Conservation (phyloP, 2,888 invertebrate species). For the Watsonalla cultraria region DNA sequence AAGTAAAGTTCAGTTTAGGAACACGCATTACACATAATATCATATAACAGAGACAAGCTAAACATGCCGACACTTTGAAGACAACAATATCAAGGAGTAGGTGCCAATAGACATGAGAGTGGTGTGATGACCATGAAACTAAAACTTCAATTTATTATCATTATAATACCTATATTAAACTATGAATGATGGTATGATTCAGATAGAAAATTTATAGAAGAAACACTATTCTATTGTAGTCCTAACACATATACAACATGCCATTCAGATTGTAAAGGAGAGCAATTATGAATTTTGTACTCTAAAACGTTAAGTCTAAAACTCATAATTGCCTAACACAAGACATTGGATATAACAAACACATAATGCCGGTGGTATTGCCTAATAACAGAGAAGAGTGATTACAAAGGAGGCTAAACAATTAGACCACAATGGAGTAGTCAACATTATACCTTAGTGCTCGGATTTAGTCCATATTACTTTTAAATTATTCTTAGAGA, state of each 20-base stretch:
- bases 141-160: constrained; percentile 19
- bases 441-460: constrained; percentile 3
- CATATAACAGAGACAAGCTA: constrained; percentile 24
- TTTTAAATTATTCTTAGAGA: too few relatives aligned
- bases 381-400: constrained; percentile 55
- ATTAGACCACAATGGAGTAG: constrained; percentile 38
- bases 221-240: constrained; percentile 15
- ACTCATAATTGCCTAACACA: constrained; percentile 31
- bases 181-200: constrained; percentile 18
- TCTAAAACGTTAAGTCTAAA: constrained; percentile 8
- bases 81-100: constrained; percentile 35
- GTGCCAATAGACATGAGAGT: constrained; percentile 49
- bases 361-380: constrained; percentile 49
- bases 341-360: constrained; percentile 34
- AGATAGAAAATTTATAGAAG: constrained; percentile 14
- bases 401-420: constrained; percentile 47
- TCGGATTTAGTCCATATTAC: too few relatives aligned
- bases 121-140: constrained; percentile 38
- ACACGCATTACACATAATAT: background rate
- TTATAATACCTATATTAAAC: constrained; percentile 12
- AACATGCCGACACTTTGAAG: constrained; percentile 42
- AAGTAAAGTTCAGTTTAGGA: background rate
- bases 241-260: constrained; percentile 71
- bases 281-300: constrained; percentile 21
- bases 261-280: constrained; percentile 36